A percentile compares a stretch with the other conserved stretches of the same genome.
phyloP scores from a whole-genome alignment of 2,113 vertebrate species.

The Pelecanus crispus region DNA sequence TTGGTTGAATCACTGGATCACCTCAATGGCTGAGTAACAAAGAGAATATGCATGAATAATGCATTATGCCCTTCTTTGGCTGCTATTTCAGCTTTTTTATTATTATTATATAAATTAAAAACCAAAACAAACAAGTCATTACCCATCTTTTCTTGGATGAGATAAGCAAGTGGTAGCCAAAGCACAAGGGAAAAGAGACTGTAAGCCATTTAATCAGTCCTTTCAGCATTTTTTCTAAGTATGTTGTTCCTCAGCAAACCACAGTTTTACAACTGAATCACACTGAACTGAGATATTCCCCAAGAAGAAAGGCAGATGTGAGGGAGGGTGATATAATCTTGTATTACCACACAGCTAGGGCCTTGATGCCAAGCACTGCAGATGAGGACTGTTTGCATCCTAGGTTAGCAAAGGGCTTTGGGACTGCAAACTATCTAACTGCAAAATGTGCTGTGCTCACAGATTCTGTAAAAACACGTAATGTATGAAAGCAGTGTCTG shows the following conservation, averaged over 20 bases:
- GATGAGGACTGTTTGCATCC: background rate
- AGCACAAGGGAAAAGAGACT: background rate
- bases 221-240: background rate
- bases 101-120: background rate
- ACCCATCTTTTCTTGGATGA: background rate
- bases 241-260: background rate
- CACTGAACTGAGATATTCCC: background rate
- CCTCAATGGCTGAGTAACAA: background rate
- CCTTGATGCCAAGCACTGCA: background rate
- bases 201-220: background rate
- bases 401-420: background rate
- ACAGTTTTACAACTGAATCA: background rate
- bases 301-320: background rate
- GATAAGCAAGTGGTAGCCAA: background rate
- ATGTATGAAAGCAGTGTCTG: background rate
- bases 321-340: background rate
- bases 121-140: background rate
- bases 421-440: background rate
- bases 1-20: background rate
- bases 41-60: background rate
- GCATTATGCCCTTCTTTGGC: background rate
- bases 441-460: background rate
- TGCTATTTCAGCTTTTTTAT: background rate
- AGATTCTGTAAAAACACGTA: background rate
- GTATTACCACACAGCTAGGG: background rate